Evolutionary conservation across 1,140 invertebrate species (phyloP), one percentile per base, ranked within the genome.

Genomic region (Homalodisca vitripennis): DNA sequence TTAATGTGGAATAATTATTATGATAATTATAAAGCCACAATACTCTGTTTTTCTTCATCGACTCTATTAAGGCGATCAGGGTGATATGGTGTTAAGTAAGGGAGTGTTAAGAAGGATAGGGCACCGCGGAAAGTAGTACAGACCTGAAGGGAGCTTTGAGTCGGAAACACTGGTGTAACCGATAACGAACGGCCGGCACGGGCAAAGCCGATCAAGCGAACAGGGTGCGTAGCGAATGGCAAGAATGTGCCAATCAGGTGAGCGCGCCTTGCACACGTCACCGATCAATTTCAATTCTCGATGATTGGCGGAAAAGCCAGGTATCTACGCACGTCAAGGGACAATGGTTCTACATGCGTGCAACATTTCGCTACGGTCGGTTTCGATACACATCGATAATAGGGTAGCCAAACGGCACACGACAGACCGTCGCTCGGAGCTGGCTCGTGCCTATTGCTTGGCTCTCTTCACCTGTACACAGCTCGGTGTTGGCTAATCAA

Each of bases 181-280:
- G n/a, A n/a, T n/a, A n/a, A n/a, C n/a, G n/a, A n/a, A n/a, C n/a
- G n/a, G n/a, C n/a, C 12, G 55, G 55, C 14, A 22, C 24, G 55
- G 6, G 14, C 55, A 26, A 27, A 10, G 34, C 34, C 48, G 22
- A 26, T 60, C 6, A 26, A 27, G 2, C 26, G 2, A 30, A 3
- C 55, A 6, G 6, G 55, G 24, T 30, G 22, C 55, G 55, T 6
- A 29, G 29, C 55, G 55, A 60, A 60, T 27, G 14, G 22, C 26
- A 60, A 60, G 55, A 60, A 60, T 60, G 55, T 30, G 55, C 55
- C 55, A 60, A 60, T 60, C 55, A 60, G 55, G n/a, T n/a, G 55
- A 27, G 6, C 55, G 55, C 55, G 34, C 55, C 14, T 26, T 29
- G 22, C 24, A 26, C 55, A 26, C 26, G 55, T 60, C 55, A 60